Evolutionary conservation across 92 coral and sea anemone genomes (phyloP), one percentile per base, ranked within the genome.

Genomic region (Epizoanthus illoricatus): DNA sequence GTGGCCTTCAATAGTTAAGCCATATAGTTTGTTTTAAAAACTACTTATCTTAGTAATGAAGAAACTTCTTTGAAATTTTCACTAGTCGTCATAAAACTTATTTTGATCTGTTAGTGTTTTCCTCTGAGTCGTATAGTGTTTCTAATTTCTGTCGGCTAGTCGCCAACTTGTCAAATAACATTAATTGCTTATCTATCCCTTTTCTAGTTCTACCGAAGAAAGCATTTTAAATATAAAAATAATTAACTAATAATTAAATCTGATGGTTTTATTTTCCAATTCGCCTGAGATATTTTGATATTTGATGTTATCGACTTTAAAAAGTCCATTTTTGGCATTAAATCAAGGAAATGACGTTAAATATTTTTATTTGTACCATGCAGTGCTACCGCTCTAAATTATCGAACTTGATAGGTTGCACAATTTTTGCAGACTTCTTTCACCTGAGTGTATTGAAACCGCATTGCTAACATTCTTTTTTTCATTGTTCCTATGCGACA

Each of bases 141-240:
- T 78, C 24, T 78, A 72, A 3, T 60, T 33, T 78, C 24, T 78
- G 82, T 63, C 82, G 82, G 82, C 82, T 78, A 42, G 57, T 19
- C 28, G 59, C 61, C 82, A 58, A 54, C 72, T 78, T 78, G 82
- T 78, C 82, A 78, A 78, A 17, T 41, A 63, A 62, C 63, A 78
- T 78, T 63, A 78, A 78, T 78, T 19, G 82, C 28, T 63, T 16
- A 21, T 59, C 33, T 70, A 21, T 59, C 33, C 70, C 39, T 13
- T 52, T 52, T 52, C 56, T 52, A 5, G 36, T 78, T 20, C 40
- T 72, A 72, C 41, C n/a, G 57, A 78, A 43, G 8, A 78, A 20
- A 45, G 10, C 10, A 23, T 43, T 78, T 78, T 78, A 41, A 40
- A 78, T 62, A 78, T 78, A 69, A 78, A 78, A 64, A 18, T 45